Evolutionary conservation across 2,888 invertebrate genomes (phyloP).

Genomic region (Synergus umbraculus): DNA sequence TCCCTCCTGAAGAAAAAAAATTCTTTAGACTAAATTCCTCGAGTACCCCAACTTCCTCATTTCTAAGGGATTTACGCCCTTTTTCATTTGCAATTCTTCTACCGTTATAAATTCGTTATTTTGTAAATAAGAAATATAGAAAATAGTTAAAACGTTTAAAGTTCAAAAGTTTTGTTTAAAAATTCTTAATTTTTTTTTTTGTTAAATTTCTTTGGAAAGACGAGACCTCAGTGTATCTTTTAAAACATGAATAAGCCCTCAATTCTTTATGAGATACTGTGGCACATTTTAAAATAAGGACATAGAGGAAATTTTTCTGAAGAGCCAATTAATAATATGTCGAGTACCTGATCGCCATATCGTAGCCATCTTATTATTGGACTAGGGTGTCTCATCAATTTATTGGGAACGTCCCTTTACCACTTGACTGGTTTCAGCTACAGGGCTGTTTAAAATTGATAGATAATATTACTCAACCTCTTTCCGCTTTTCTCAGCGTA

Average conservation of each 20-base stretch:
- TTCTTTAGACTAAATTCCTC: constrained; percentile 63
- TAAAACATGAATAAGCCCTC: neutral
- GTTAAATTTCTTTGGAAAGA: neutral
- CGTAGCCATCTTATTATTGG: constrained; percentile 68
- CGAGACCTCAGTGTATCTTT: neutral
- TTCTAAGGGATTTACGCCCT: constrained; percentile 25
- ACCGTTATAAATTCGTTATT: neutral
- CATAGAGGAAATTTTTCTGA: constrained; percentile 55
- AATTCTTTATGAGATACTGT: constrained; percentile 3
- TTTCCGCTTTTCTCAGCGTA: constrained; percentile 3
- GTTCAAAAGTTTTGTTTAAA: neutral
- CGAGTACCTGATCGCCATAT: constrained; percentile 64
- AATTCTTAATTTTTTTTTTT: too few relatives aligned
- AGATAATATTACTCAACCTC: constrained; percentile 61
- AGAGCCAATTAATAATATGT: constrained; percentile 70
- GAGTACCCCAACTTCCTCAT: constrained; percentile 47
- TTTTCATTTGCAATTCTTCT: constrained; percentile 27
- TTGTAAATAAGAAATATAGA: neutral
- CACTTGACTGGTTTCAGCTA: constrained; percentile 66
- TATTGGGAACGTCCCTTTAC: constrained; percentile 64
- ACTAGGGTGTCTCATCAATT: constrained; percentile 59
- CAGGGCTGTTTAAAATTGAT: constrained; percentile 65
- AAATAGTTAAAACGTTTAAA: neutral
- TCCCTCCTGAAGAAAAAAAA: constrained; percentile 58
- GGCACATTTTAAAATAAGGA: constrained; percentile 46